Evolutionary conservation across 2,797 vertebrate species (phyloP).

Genomic region (Urosaurus nigricauda): DNA sequence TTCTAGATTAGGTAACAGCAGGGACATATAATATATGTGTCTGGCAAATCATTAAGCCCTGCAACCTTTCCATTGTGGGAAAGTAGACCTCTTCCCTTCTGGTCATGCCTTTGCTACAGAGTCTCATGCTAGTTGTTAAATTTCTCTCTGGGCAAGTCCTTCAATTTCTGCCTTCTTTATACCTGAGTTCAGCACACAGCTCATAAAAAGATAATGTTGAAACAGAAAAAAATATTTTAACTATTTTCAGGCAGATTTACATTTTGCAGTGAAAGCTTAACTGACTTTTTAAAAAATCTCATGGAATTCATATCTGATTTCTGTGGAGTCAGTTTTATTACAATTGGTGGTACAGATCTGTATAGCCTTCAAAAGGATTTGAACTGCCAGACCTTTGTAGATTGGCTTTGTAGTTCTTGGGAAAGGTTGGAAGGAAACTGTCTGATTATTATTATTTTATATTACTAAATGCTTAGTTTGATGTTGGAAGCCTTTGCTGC

Average conservation of each 20-base stretch:
- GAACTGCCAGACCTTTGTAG: not conserved
- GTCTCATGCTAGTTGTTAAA: not conserved
- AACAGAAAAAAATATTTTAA: not conserved
- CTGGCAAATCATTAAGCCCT: not conserved
- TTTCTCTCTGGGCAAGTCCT: not conserved
- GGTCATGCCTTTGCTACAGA: not conserved
- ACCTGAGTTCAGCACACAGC: not conserved
- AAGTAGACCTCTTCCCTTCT: not conserved
- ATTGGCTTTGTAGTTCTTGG: not conserved
- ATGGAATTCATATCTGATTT: not conserved
- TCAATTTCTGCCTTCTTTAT: not conserved
- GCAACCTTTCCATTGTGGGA: not conserved
- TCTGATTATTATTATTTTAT: not conserved
- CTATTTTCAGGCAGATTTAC: not conserved
- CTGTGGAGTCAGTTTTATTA: not conserved
- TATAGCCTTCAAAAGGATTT: not conserved
- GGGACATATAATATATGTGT: not conserved
- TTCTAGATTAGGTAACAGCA: not conserved
- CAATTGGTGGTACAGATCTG: not conserved
- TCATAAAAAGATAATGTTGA: not conserved
- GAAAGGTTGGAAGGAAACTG: not conserved
- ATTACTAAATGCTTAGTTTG: slow-evolving; percentile 1
- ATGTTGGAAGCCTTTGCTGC: slow-evolving; percentile 11
- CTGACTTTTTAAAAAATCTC: not conserved
- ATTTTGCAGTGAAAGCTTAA: not conserved